Percentiles rank a stretch among this genome's conserved stretches.
phyloP scores from a whole-genome alignment of 2,113 vertebrate genomes.

The Empidonax traillii region DNA sequence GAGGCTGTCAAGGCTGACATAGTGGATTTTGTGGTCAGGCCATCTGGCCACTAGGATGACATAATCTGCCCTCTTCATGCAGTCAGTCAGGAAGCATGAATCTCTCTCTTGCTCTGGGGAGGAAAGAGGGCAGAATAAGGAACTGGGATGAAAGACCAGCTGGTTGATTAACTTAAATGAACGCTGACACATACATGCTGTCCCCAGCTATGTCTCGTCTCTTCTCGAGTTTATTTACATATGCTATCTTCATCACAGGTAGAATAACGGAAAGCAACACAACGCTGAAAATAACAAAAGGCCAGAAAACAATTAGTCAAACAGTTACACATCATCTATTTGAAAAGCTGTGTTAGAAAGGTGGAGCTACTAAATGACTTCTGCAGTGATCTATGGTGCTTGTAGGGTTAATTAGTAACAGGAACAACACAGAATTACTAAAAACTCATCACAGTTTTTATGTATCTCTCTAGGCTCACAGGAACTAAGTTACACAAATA shows the following conservation, averaged over 20 bases:
- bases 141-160: background rate
- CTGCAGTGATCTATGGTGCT: background rate
- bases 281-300: background rate
- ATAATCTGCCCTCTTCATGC: background rate
- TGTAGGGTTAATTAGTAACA: background rate
- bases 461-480: background rate
- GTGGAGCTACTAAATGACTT: background rate
- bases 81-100: background rate
- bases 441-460: background rate
- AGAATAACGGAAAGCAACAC: background rate
- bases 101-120: background rate
- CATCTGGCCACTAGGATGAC: background rate
- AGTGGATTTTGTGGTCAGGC: background rate
- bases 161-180: background rate
- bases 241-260: background rate
- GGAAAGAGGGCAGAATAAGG: background rate
- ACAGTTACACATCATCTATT: background rate
- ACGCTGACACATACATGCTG: background rate
- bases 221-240: background rate
- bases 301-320: background rate
- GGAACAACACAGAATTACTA: background rate
- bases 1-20: background rate
- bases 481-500: background rate
- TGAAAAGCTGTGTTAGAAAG: background rate
- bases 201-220: background rate